phyloP scores from a whole-genome alignment of 2,888 invertebrate genomes.

The Campoletis raptor region DNA sequence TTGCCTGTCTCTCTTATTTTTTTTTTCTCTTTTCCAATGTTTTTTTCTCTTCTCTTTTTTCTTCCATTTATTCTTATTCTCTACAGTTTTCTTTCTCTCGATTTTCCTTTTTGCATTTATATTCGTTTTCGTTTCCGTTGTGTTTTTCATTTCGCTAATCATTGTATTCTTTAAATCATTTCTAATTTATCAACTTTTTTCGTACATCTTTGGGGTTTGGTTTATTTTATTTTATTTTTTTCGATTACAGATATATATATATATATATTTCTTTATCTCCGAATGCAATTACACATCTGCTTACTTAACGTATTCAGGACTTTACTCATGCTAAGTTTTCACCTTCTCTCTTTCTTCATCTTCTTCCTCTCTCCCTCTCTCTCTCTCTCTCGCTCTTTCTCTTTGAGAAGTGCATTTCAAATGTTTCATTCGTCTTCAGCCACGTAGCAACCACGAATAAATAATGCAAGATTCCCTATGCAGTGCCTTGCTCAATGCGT shows the following conservation, averaged over 20 bases:
- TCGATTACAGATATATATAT: neutral
- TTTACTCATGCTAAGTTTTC: conserved; percentile 37
- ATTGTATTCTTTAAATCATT: neutral
- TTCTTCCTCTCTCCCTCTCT: neutral
- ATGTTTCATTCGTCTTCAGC: conserved; percentile 26
- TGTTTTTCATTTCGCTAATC: neutral
- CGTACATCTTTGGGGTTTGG: neutral
- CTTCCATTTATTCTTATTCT: neutral
- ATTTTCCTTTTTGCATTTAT: neutral
- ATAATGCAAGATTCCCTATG: conserved; percentile 38
- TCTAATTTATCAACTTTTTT: neutral
- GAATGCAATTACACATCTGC: conserved; percentile 44
- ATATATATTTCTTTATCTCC: neutral
- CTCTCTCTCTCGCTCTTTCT: conserved; percentile 7
- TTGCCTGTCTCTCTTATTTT: neutral
- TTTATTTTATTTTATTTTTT: neutral
- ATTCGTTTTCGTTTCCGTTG: neutral
- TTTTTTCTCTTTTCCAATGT: neutral
- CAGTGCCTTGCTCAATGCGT: conserved; percentile 39
- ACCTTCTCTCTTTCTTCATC: neutral
- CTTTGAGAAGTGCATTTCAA: neutral
- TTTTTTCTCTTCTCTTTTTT: conserved; percentile 3
- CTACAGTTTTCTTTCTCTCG: neutral
- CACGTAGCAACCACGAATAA: conserved; percentile 30
- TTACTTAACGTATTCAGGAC: conserved; percentile 13